phyloP scores from a whole-genome alignment of 1,140 invertebrate species.

The Drosophila nigromelanica region DNA sequence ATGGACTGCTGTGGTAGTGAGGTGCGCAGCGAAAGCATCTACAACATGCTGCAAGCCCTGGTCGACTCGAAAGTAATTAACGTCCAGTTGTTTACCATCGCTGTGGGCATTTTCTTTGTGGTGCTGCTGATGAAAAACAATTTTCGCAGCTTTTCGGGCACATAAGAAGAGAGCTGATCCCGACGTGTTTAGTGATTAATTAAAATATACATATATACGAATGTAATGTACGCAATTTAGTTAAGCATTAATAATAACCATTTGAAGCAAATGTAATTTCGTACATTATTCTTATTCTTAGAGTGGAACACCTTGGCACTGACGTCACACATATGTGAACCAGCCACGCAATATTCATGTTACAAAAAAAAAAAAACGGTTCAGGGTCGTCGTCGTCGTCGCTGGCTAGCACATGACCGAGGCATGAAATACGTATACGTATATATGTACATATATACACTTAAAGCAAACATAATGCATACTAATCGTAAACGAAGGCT shows the following conservation, averaged over 20 bases:
- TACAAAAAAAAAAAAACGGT: conserved; percentile 20
- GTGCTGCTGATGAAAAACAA: conserved; percentile 77
- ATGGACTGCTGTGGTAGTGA: conserved; percentile 81
- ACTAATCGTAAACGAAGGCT: conserved; percentile 58
- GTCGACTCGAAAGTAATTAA: conserved; percentile 80
- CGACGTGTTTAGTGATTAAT: conserved; percentile 57
- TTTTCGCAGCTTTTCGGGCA: conserved; percentile 76
- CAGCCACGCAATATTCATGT: conserved; percentile 34
- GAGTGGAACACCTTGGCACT: conserved; percentile 31
- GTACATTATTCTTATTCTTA: conserved; percentile 48
- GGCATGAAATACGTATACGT: conserved; percentile 5
- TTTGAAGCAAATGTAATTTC: conserved; percentile 35
- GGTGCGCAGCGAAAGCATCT: conserved; percentile 74
- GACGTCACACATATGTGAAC: conserved; percentile 59
- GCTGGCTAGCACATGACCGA: conserved; percentile 14
- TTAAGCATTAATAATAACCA: conserved; percentile 68
- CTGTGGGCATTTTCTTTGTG: conserved; percentile 80
- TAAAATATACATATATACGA: conserved; percentile 34
- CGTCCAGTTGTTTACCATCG: conserved; percentile 76
- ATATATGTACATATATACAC: neutral
- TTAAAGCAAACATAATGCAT: conserved; percentile 46
- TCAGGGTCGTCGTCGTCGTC: conserved; percentile 54
- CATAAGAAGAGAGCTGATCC: conserved; percentile 40
- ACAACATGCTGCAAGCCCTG: conserved; percentile 75
- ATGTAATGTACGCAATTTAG: conserved; percentile 70